These are phyloP conservation scores for Brienomyrus brachyistius DNA, from an alignment of 2,113 vertebrate genomes.

Conservation along the genomic window DNA sequence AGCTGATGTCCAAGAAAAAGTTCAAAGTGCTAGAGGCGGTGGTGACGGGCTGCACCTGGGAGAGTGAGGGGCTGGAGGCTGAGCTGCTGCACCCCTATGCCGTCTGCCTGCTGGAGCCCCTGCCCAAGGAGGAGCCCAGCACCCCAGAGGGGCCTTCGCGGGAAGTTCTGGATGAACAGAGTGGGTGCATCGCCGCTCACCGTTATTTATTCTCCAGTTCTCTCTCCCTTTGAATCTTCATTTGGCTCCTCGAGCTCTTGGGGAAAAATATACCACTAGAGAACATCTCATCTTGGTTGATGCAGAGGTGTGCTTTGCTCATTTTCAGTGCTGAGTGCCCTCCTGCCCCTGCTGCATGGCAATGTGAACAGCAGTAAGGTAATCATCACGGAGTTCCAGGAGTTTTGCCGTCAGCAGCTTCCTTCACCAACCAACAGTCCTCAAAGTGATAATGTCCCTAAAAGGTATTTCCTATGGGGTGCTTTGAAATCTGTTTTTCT, in stretches of 20 bases:
- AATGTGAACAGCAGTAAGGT: constrained; percentile 82
- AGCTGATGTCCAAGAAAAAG: constrained; percentile 84
- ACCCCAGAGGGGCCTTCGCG: constrained; percentile 57
- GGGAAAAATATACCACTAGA: too few species aligned
- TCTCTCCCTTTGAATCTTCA: neutral
- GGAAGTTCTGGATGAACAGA: constrained; percentile 65
- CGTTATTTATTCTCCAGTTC: neutral
- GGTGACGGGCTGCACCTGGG: constrained; percentile 81
- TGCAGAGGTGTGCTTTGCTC: neutral
- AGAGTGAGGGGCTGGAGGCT: constrained; percentile 25
- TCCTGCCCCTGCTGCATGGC: constrained; percentile 85
- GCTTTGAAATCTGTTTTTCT: neutral
- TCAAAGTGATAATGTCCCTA: constrained; percentile 62
- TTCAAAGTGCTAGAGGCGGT: constrained; percentile 76
- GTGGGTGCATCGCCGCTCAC: constrained; percentile 57
- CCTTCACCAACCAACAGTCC: constrained; percentile 41
- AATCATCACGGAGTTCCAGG: constrained; percentile 91
- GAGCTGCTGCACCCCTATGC: constrained; percentile 69
- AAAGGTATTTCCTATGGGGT: constrained; percentile 52
- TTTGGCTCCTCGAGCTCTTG: neutral
- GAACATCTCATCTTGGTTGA: neutral
- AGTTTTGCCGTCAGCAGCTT: constrained; percentile 68
- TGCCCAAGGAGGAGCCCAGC: constrained; percentile 58
- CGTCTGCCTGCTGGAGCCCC: constrained; percentile 62
- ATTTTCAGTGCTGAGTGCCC: constrained; percentile 50